Evolutionary conservation across 1,140 invertebrate species (phyloP).

Genomic region (Drosophila sucinea): DNA sequence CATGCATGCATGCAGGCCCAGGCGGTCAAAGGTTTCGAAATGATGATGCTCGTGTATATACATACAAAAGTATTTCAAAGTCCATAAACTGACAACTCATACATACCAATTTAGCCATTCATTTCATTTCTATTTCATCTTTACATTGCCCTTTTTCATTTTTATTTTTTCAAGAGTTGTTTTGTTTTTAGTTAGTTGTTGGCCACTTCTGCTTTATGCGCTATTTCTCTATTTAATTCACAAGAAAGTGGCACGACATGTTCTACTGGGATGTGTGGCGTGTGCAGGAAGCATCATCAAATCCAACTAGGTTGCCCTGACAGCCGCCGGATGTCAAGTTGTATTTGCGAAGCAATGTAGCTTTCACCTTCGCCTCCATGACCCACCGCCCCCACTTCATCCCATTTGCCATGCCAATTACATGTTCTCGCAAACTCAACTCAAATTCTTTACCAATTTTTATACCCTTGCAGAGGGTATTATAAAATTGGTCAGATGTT

Average conservation of each 20-base stretch:
- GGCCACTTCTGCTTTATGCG: slow-evolving; percentile 41
- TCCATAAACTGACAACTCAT: slow-evolving; percentile 44
- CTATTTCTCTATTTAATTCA: slow-evolving; percentile 51
- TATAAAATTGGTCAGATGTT: too few relatives aligned
- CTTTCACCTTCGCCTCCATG: background rate
- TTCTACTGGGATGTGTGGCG: slow-evolving; percentile 39
- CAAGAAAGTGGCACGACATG: slow-evolving; percentile 72
- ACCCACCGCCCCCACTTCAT: background rate
- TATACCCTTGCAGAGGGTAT: background rate
- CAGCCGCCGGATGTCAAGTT: slow-evolving; percentile 65
- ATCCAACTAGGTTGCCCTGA: slow-evolving; percentile 49
- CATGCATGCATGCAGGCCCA: slow-evolving; percentile 10
- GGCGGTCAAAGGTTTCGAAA: slow-evolving; percentile 14
- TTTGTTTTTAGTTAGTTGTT: slow-evolving; percentile 15
- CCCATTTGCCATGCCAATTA: slow-evolving; percentile 7
- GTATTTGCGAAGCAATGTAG: slow-evolving; percentile 43
- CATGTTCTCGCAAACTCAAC: slow-evolving; percentile 3
- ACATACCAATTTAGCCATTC: slow-evolving; percentile 43
- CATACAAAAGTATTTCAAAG: slow-evolving; percentile 30
- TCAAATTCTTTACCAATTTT: slow-evolving; percentile 3
- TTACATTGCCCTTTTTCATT: slow-evolving; percentile 21
- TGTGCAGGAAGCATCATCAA: slow-evolving; percentile 59
- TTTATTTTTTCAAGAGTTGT: slow-evolving; percentile 16
- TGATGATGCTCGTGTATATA: slow-evolving; percentile 11
- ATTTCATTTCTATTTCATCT: slow-evolving; percentile 60